Evolutionary conservation across 2,797 vertebrate species (phyloP).

Genomic region (Chaenodraco wilsoni): DNA sequence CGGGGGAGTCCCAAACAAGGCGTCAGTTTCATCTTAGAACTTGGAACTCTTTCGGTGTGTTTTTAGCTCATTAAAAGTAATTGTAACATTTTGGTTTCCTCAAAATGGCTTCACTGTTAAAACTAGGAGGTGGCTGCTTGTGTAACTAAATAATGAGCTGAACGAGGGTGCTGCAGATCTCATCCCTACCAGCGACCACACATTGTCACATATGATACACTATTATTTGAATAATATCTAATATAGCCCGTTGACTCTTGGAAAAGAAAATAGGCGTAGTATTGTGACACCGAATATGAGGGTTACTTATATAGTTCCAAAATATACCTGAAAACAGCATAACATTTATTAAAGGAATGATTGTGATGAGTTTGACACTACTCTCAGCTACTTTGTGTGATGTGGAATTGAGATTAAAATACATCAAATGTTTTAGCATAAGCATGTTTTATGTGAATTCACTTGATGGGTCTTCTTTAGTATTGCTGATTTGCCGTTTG

Average conservation of each 20-base stretch:
- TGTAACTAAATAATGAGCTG: too few relatives aligned
- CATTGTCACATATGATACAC: background rate
- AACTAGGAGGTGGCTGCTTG: too few relatives aligned
- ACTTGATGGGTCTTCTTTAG: background rate
- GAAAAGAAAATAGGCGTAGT: background rate
- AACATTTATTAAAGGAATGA: background rate
- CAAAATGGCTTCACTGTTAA: too few relatives aligned
- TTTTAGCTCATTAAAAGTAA: too few relatives aligned
- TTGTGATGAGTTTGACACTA: background rate
- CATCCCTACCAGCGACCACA: background rate
- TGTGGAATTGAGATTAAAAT: slow-evolving; percentile 6
- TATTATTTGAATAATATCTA: background rate
- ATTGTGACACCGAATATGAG: background rate
- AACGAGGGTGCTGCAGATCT: background rate
- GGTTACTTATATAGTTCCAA: background rate
- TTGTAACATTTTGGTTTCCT: too few relatives aligned
- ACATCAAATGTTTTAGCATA: slow-evolving; percentile 11
- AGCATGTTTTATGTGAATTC: background rate
- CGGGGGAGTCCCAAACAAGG: too few relatives aligned
- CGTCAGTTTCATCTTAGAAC: too few relatives aligned
- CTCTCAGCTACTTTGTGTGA: background rate
- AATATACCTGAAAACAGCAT: background rate
- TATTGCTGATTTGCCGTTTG: background rate
- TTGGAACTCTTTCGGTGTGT: too few relatives aligned
- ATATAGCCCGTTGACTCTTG: background rate